These are phyloP conservation scores for Hirtodrosophila duncani DNA, from an alignment of 2,888 invertebrate genomes.

Conservation along the genomic window DNA sequence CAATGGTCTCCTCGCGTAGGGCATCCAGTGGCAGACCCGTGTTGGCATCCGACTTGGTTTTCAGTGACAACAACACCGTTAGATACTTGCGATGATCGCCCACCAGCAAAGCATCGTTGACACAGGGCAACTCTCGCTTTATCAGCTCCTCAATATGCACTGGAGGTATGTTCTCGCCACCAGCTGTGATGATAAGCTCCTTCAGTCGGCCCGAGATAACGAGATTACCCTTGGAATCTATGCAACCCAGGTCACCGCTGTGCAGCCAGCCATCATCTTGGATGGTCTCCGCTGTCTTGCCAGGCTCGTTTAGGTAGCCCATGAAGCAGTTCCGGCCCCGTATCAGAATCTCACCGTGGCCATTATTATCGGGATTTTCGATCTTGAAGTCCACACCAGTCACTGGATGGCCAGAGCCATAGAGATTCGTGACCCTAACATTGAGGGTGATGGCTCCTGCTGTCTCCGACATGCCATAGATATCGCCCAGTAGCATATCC, in stretches of 20 bases:
- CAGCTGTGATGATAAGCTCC: slow-evolving; percentile 95
- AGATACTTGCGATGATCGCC: slow-evolving; percentile 93
- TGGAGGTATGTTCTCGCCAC: slow-evolving; percentile 94
- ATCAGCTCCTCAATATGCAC: slow-evolving; percentile 89
- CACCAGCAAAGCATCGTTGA: slow-evolving; percentile 91
- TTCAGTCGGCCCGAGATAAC: slow-evolving; percentile 86
- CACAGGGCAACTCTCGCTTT: slow-evolving; percentile 84
- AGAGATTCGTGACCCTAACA: slow-evolving; percentile 78
- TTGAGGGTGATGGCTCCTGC: slow-evolving; percentile 84
- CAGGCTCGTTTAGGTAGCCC: slow-evolving; percentile 88
- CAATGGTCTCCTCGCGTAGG: slow-evolving; percentile 82
- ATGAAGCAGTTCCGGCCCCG: slow-evolving; percentile 90
- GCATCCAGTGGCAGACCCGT: slow-evolving; percentile 85
- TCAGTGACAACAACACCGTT: slow-evolving; percentile 88
- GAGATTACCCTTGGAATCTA: slow-evolving; percentile 85
- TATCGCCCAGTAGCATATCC: slow-evolving; percentile 88
- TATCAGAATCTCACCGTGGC: slow-evolving; percentile 90
- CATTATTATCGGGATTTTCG: slow-evolving; percentile 83
- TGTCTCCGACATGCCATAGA: slow-evolving; percentile 94
- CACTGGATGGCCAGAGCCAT: slow-evolving; percentile 85
- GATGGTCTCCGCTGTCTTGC: slow-evolving; percentile 86
- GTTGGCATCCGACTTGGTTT: slow-evolving; percentile 86
- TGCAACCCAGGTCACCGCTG: slow-evolving; percentile 90
- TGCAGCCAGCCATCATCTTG: slow-evolving; percentile 90
- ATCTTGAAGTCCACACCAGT: slow-evolving; percentile 85